Percentiles rank a stretch among this genome's conserved stretches.
Conservation (phyloP, 37 sponge, comb jelly and placozoan species). For the Tethya wilhelma region DNA sequence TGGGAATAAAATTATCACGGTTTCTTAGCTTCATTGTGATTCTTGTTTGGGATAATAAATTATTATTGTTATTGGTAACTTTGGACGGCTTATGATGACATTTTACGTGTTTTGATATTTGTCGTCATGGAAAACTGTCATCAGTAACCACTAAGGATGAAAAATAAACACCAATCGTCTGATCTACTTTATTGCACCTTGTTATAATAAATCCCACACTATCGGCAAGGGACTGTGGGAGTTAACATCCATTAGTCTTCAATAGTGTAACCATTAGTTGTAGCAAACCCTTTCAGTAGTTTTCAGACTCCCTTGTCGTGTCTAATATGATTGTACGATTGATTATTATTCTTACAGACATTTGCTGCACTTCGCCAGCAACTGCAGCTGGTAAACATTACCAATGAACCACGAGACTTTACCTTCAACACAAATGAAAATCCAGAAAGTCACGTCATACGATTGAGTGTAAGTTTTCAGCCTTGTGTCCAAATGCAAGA, state of each 20-base stretch:
- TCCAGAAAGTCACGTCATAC: not conserved
- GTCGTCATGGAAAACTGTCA: no score
- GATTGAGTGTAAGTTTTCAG: slow-evolving; percentile 22
- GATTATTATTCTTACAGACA: slow-evolving; percentile 1
- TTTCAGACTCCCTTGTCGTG: not conserved
- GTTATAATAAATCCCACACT: not conserved
- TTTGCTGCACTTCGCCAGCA: not conserved
- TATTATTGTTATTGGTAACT: not conserved
- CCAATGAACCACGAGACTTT: slow-evolving; percentile 15
- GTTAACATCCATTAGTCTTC: not conserved
- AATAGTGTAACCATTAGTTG: not conserved
- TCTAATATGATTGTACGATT: not conserved
- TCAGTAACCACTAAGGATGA: no score
- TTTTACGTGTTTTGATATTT: no score
- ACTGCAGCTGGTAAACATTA: not conserved
- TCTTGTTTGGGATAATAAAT: not conserved
- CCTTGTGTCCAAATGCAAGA: not conserved
- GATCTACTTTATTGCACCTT: no score
- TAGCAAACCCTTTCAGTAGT: not conserved
- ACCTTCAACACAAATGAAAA: slow-evolving; percentile 40
- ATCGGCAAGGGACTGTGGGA: no score
- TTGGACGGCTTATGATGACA: no score
- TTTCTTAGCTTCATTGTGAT: not conserved
- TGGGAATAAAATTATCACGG: not conserved
- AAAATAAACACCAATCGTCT: no score